Evolutionary conservation across 2,888 invertebrate species (phyloP), one percentile per base, ranked within the genome.

Genomic region (Lasioglossum zephyrum): DNA sequence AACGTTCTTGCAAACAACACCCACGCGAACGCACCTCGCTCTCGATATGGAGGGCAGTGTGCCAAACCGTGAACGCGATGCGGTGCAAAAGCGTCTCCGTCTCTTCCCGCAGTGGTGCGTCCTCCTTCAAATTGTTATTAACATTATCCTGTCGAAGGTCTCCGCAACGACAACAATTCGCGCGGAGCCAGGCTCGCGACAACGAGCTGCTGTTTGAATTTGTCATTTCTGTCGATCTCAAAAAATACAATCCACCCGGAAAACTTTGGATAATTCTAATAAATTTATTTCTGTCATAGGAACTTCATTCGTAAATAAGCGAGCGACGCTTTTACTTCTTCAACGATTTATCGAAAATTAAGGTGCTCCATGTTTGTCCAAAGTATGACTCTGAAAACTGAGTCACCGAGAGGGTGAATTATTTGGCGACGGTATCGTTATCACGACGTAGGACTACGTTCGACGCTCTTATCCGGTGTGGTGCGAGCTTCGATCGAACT

Each of bases 61-160:
- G 97, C 97, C 97, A 97, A 85, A 97, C 96, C 49, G 97, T 97
- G 93, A 97, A 97, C 63, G 97, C 97, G 57, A 97, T 96, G 82
- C 97, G 96, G 92, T 97, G 97, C 86, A 97, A 95, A 90, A 97
- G 95, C 83, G 96, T 96, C 89, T 96, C 96, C 18, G 96, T 96
- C 74, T 96, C 96, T 81, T 95, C 94, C 84, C 92, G 91, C 95
- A 89, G 95, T 94, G 96, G 95, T 95, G 92, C 91, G 92, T 92
- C 91, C 92, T 94, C 93, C 88, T 92, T 92, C 31, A 94, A 75
- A 77, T 86, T 89, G 79, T 88, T 93, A 85, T 93, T 93, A 79
- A 88, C 91, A 49, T 91, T 90, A 79, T 92, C 92, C 83, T 93
- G 91, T 8, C 89, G 89, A 44, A 89, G 75, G 85, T 92, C 91